Percentiles rank a stretch among this genome's conserved stretches.
These are phyloP conservation scores for Acrocephalus scirpaceus DNA, from an alignment of 2,797 vertebrate species.

Conservation along the genomic window DNA sequence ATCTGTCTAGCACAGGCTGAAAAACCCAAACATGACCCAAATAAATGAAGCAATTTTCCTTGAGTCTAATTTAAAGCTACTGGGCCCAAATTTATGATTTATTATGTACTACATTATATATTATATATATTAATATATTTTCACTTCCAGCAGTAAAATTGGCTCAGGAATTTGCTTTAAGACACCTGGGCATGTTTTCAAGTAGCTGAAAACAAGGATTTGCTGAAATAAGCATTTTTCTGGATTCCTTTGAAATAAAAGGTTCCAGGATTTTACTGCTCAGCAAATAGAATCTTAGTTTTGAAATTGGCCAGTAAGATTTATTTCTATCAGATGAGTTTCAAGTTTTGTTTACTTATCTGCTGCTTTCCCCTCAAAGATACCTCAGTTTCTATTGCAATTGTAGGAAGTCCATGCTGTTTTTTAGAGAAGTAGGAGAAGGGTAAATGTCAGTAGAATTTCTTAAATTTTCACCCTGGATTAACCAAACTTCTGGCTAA, in stretches of 20 bases:
- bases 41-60: neutral
- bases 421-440: neutral
- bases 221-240: neutral
- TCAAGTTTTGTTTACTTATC: neutral
- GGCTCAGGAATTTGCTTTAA: neutral
- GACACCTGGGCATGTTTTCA: neutral
- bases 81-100: neutral
- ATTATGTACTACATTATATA: neutral
- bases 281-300: neutral
- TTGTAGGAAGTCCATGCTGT: neutral
- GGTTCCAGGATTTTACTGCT: neutral
- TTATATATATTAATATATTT: neutral
- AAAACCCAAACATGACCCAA: fast-evolving
- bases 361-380: neutral
- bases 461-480: neutral
- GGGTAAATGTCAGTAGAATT: neutral
- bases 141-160: neutral
- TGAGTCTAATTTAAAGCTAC: neutral
- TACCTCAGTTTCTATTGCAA: neutral
- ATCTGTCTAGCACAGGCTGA: neutral
- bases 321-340: neutral
- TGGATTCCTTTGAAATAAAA: neutral
- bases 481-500: neutral
- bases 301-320: neutral
- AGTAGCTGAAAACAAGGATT: neutral